These are phyloP conservation scores for Pseudoips prasinana DNA, from an alignment of 2,888 invertebrate genomes.

Conservation along the genomic window DNA sequence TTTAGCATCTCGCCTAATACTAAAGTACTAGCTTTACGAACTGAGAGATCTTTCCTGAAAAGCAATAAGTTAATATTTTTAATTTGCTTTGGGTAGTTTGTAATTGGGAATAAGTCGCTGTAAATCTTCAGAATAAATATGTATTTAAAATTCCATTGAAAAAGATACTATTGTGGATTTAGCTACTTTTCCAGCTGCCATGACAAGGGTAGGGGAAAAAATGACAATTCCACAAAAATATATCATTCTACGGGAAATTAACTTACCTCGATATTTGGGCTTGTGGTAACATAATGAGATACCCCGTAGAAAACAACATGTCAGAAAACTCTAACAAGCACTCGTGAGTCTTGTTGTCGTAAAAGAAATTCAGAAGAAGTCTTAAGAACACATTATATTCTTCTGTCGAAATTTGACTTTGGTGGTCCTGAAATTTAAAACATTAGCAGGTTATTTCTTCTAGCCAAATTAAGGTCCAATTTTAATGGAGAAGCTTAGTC, in stretches of 20 bases:
- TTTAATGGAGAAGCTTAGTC: too few species aligned
- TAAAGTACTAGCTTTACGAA: conserved; percentile 65
- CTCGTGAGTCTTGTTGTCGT: conserved; percentile 40
- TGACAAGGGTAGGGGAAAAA: too few species aligned
- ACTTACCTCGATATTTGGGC: conserved; percentile 57
- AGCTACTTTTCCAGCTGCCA: too few species aligned
- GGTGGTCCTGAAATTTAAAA: conserved; percentile 55
- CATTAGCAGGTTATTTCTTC: too few species aligned
- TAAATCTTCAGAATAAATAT: too few species aligned
- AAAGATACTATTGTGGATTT: too few species aligned
- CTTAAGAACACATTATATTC: conserved; percentile 64
- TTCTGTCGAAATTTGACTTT: conserved; percentile 51
- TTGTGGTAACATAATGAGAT: conserved; percentile 61
- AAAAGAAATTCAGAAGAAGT: conserved; percentile 54
- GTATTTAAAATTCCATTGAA: too few species aligned
- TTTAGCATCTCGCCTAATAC: conserved; percentile 67
- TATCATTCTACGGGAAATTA: too few species aligned
- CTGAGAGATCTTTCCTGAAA: conserved; percentile 52
- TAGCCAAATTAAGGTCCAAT: too few species aligned
- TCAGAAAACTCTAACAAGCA: conserved; percentile 57
- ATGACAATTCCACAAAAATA: too few species aligned
- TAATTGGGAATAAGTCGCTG: too few species aligned
- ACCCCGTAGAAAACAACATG: conserved; percentile 58
- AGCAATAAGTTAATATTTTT: background rate
- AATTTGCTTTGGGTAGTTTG: too few species aligned